Conservation (phyloP, 2,888 invertebrate genomes). For the Lasioglossum lativentre region DNA sequence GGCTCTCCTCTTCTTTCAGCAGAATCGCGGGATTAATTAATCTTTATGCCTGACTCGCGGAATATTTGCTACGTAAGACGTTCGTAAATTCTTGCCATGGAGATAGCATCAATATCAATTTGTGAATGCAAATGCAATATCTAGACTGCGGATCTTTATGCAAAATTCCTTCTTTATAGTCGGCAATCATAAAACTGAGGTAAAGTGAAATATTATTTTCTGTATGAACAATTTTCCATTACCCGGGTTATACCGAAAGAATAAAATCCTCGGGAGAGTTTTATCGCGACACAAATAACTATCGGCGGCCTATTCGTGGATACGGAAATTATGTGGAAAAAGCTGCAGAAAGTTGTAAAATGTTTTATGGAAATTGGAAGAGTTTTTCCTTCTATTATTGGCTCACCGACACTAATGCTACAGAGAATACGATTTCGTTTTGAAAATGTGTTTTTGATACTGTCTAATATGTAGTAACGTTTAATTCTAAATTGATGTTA, state of each 20-base stretch:
- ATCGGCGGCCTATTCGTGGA: background rate
- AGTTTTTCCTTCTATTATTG: background rate
- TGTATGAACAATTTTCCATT: background rate
- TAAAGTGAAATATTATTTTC: conserved; percentile 16
- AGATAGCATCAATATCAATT: conserved; percentile 9
- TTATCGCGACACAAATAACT: background rate
- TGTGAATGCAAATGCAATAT: conserved; percentile 12
- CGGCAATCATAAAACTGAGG: background rate
- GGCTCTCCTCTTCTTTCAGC: background rate
- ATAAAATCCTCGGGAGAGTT: background rate
- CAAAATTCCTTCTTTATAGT: conserved; percentile 7
- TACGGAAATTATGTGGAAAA: background rate
- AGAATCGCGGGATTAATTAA: background rate
- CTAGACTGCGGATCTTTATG: conserved; percentile 6
- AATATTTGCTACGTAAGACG: conserved; percentile 7
- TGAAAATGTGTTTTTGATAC: no score
- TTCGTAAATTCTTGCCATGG: background rate
- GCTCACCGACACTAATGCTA: background rate
- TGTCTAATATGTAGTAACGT: no score
- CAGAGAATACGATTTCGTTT: background rate
- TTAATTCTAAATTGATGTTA: no score
- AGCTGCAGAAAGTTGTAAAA: background rate
- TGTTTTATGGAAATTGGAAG: background rate
- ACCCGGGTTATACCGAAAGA: background rate
- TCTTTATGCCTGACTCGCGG: background rate